A percentile compares a stretch with the other conserved stretches of the same genome.
Conservation (phyloP, 2,113 vertebrate genomes). For the Otolemur garnettii region DNA sequence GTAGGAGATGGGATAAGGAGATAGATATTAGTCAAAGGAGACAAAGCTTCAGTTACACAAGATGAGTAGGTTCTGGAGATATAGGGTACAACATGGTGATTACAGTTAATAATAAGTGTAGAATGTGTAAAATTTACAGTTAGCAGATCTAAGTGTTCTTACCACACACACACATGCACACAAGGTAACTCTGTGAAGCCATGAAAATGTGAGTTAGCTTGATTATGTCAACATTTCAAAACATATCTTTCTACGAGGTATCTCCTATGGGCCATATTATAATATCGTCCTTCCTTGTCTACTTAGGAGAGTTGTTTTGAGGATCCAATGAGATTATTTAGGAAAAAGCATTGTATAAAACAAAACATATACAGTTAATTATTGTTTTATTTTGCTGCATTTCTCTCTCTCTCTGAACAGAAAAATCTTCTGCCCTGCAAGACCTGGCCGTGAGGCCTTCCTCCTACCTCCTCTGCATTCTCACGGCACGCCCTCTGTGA, state of each 20-base stretch:
- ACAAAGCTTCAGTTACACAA: not conserved
- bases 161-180: not conserved
- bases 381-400: not conserved
- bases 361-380: not conserved
- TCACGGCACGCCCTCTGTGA: not conserved
- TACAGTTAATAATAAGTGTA: not conserved
- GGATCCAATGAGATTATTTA: not conserved
- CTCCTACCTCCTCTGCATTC: not conserved
- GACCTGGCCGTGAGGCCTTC: not conserved
- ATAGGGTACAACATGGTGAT: no score
- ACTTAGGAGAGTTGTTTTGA: not conserved
- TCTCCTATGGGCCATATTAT: not conserved
- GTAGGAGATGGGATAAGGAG: not conserved
- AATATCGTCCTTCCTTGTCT: not conserved
- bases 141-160: not conserved
- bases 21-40: not conserved
- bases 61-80: not conserved
- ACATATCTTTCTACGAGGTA: not conserved
- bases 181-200: not conserved
- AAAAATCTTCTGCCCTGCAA: not conserved
- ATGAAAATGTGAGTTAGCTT: not conserved
- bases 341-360: not conserved
- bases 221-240: constrained; percentile 9
- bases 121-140: not conserved
- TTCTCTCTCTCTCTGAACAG: not conserved